Evolutionary conservation across 2,888 invertebrate species (phyloP), one percentile per base, ranked within the genome.

Genomic region (Melanostoma mellinum): DNA sequence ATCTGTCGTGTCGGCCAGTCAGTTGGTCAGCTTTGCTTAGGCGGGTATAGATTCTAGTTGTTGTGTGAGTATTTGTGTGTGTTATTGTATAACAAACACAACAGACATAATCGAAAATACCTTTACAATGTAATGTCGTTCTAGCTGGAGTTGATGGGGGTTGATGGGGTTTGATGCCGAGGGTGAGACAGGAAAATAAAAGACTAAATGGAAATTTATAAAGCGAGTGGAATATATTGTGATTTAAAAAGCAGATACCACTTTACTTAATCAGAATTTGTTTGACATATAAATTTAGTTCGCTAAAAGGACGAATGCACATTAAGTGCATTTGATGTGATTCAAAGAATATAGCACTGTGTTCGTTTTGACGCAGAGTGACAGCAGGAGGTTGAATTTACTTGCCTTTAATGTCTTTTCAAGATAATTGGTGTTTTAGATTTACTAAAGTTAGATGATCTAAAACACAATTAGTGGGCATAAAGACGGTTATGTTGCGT

Each of bases 201-300:
- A 71, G 65, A 67, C 52, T 32, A 80, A 80, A 80, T 60, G 69
- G 56, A 53, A 68, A 20, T 48, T 36, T 73, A 38, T n/a, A 38
- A 35, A 46, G 86, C 87, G 87, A 87, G 88, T 87, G 85, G 80
- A 85, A 79, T 76, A 73, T 82, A 86, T 71, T 44, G 84, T 75
- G 80, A 4, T 4, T 32, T 2, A 9, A 32, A 44, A 46, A 35
- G n/a, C 2, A 38, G 35, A 20, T 35, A 73, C 68, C 71, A 72
- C 36, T 72, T 63, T 71, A n/a, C 67, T 73, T 42, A 53, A 72
- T n/a, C 58, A 30, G 68, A 67, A 81, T 76, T 76, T 72, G 67
- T 72, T 56, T 61, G 67, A 65, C 73, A 77, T 73, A 68, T 76
- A 72, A 60, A 68, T 67, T 68, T 65, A 58, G 69, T 20, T 52